Base-by-base conservation (phyloP, 2,113 vertebrate genomes). In the Oxyura jamaicensis region DNA sequence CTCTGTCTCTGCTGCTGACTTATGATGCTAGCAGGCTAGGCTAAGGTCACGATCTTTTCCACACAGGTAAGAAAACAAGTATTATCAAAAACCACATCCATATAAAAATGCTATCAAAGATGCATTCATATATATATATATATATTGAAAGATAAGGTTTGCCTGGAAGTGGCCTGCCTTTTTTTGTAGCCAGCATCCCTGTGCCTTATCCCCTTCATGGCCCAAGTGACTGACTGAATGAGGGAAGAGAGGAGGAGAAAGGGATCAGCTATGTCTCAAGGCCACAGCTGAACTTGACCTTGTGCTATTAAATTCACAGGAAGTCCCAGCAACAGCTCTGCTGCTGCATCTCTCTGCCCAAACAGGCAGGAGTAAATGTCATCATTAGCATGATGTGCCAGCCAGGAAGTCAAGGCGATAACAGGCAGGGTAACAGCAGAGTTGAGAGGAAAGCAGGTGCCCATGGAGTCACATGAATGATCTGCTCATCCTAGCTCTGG, bases 231-330 rank as follows among this genome's bases (percentile, higher is more conserved):
- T 85, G 21, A 3, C 8, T 53, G 25, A 44, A 13, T 25, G 22
- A 31, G 21, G 13, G 13, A 72, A 72, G 50, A 53, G 3, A 29
- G 71, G 21, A 78, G 2, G 26, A 53, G 33, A 77, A 80, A 65
- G 33, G 10, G 19, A 53, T 41, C 2, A 0, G 12, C 31, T 84
- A 13, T 36, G 39, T 36, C 44, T 67, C 28, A 75, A 50, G n/a
- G 46, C 33, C 31, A 35, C 25, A 67, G 56, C 28, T 95, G 56
- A 95, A 8, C 69, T 84, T 92, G 84, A 91, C n/a, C 35, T 87
- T 20, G 2, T 56, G 46, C n/a, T 21, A 69, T 63, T 52, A 59
- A 65, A 74, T 67, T 84, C 66, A 55, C 15, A 33, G 28, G 13
- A 78, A 60, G 23, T 39, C 66, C 36, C 25, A 46, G 13, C 31